Evolutionary conservation across 2,113 vertebrate genomes (phyloP), one percentile per base, ranked within the genome.

Genomic region (Ictalurus furcatus): DNA sequence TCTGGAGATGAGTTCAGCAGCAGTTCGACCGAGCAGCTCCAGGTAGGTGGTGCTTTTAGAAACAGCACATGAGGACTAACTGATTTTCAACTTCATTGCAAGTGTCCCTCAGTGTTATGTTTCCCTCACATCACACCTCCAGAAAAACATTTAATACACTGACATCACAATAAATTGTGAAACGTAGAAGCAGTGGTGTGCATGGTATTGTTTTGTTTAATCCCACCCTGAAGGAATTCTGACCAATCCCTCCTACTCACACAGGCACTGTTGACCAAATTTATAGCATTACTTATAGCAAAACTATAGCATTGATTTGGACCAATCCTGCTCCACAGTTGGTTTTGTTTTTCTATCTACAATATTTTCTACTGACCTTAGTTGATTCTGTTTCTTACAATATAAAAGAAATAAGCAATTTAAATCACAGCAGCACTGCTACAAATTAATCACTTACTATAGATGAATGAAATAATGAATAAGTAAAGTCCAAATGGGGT

Each of bases 1-100:
- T 99, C 98, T 0, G 98, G 98, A 89, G 98, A 99, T 30, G 98
- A 99, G n/a, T 96, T 98, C 78, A 99, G 98, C 93, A 98, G 97
- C 94, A 98, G 98, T 87, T 98, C 98, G 86, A 97, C 97, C 0
- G 98, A 99, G 85, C 97, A 97, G 84, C 96, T 96, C 54, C 96
- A 98, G 98, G 98, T 99, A 96, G 93, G 88, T 56, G 40, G 63
- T 21, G 14, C 37, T 58, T 52, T 23, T 87, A n/a, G 25, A 40
- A 83, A 34, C 6, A 34, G 23, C n/a, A 34, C 7, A 34, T 81
- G 4, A 28, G 16, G 17, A 61, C 30, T 83, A 56, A 30, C 28
- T 61, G n/a, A 73, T 48, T 65, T 65, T 5, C 23, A 84, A 58
- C 2, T 58, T 56, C 19, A 30, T 61, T 37, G 34, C 54, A 61